These are phyloP conservation scores for Heliothis virescens DNA, from an alignment of 1,140 invertebrate genomes.

Conservation along the genomic window DNA sequence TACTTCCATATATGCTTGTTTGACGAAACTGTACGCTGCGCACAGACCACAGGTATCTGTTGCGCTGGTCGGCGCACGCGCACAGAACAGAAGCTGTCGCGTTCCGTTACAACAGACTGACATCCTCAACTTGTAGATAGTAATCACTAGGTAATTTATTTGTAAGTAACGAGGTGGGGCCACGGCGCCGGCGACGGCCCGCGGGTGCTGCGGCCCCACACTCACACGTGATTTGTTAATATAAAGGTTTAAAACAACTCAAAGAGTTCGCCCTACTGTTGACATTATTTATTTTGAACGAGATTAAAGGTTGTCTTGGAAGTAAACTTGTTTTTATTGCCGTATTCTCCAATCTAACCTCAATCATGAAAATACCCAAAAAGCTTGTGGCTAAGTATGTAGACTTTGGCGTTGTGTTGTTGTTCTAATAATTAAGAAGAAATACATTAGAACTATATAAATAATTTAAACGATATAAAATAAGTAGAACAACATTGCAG, in stretches of 20 bases:
- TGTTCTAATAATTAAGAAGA: too few species aligned
- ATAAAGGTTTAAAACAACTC: conserved; percentile 81
- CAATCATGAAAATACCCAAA: too few species aligned
- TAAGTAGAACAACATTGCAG: too few species aligned
- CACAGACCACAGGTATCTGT: too few species aligned
- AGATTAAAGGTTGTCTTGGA: conserved; percentile 85
- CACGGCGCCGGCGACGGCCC: neutral
- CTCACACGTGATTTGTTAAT: conserved; percentile 74
- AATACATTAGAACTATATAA: too few species aligned
- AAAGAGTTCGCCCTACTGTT: conserved; percentile 84
- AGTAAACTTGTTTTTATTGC: conserved; percentile 67
- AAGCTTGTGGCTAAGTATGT: too few species aligned
- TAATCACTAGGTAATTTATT: conserved; percentile 64
- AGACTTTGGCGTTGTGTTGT: too few species aligned
- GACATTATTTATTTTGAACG: conserved; percentile 82
- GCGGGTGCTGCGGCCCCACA: conserved; percentile 3
- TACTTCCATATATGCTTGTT: neutral
- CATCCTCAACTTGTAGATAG: conserved; percentile 57
- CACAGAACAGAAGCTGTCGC: neutral
- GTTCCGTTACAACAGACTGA: conserved; percentile 56
- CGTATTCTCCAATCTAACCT: too few species aligned
- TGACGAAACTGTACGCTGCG: neutral
- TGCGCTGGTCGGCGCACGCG: too few species aligned
- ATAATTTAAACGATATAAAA: too few species aligned
- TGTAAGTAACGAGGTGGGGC: conserved; percentile 64